Percentiles rank a stretch among this genome's conserved stretches.
Evolutionary conservation across 1,140 invertebrate genomes (phyloP).

Genomic region (Drosophila littoralis): DNA sequence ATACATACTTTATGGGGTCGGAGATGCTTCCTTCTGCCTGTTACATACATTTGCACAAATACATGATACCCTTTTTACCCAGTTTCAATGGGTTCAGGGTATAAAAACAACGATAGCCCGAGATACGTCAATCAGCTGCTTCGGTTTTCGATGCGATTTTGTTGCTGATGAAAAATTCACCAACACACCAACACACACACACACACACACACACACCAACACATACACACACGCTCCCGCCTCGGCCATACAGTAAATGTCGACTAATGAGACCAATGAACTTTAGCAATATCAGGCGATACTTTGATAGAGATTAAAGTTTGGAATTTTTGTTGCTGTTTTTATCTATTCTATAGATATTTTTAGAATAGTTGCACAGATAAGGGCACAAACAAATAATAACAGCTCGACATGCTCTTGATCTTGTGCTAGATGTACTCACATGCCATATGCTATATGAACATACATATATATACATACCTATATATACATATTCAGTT

Average conservation of each 20-base stretch:
- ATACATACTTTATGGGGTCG: no score
- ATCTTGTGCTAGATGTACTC: not conserved
- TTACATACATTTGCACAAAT: no score
- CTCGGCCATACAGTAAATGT: conserved; percentile 19
- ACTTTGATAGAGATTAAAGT: not conserved
- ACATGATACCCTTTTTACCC: no score
- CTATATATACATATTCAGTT: not conserved
- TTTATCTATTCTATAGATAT: not conserved
- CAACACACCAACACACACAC: not conserved
- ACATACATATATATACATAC: not conserved
- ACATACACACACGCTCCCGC: not conserved
- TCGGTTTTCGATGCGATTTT: conserved; percentile 4
- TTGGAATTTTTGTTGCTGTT: not conserved
- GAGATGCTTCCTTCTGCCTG: no score
- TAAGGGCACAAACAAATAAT: not conserved
- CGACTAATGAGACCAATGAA: conserved; percentile 22
- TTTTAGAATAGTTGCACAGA: not conserved
- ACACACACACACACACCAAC: not conserved
- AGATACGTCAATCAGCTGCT: conserved; percentile 12
- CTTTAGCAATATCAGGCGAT: not conserved
- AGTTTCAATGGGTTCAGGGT: no score
- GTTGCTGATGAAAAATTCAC: conserved; percentile 31
- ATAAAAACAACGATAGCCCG: no score
- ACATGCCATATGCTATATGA: not conserved
- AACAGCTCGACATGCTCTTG: not conserved